A percentile compares a stretch with the other conserved stretches of the same genome.
Evolutionary conservation across 1,140 invertebrate species (phyloP).

Genomic region (Bombus superbus): DNA sequence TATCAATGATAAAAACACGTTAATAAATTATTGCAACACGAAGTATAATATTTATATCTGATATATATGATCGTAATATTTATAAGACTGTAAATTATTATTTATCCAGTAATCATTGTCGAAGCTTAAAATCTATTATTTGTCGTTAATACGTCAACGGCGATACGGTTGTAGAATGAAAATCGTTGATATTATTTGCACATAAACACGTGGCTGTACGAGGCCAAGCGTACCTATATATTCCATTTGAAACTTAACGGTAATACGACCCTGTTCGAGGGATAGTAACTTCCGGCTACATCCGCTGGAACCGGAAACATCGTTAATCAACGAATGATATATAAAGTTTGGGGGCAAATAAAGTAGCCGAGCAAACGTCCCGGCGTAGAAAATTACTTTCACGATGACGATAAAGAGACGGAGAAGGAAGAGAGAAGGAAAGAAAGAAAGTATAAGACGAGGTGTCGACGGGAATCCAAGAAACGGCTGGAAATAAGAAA

Average conservation of each 20-base stretch:
- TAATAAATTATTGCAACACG: neutral
- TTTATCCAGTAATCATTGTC: no score
- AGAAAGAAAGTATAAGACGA: conserved; percentile 13
- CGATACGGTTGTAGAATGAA: no score
- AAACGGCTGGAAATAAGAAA: conserved; percentile 66
- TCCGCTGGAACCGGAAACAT: neutral
- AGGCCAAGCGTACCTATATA: neutral
- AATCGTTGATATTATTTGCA: no score
- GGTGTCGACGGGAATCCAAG: conserved; percentile 7
- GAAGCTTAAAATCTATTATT: no score
- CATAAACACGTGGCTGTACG: neutral
- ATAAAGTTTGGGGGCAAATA: conserved; percentile 42
- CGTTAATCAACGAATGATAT: conserved; percentile 39
- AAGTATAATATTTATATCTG: neutral
- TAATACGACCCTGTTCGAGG: neutral
- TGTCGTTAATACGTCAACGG: no score
- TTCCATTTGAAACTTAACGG: neutral
- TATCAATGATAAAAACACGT: neutral
- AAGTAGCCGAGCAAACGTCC: conserved; percentile 55
- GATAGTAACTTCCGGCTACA: neutral
- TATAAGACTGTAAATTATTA: neutral
- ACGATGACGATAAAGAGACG: conserved; percentile 57
- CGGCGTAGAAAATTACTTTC: conserved; percentile 68
- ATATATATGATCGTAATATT: neutral
- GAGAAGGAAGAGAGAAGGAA: neutral